Percentiles rank a stretch among this genome's conserved stretches.
phyloP scores from a whole-genome alignment of 2,797 vertebrate genomes.

The Crossoptilon crossoptilon region DNA sequence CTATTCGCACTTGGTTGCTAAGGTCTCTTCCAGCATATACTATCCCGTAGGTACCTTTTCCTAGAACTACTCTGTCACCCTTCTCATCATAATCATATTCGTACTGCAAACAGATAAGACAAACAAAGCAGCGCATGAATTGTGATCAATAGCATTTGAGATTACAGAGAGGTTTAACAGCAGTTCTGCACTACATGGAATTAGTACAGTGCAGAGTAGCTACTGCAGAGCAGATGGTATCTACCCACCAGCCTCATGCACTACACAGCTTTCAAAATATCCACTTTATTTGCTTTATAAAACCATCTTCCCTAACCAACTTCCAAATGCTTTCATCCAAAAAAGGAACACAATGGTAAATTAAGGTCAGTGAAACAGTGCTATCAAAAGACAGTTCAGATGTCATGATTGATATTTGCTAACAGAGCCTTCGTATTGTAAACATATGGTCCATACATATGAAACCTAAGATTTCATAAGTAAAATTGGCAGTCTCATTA shows the following conservation, averaged over 20 bases:
- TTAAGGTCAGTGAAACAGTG: neutral
- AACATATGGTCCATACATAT: neutral
- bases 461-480: neutral
- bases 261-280: neutral
- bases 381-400: neutral
- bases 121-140: constrained; percentile 9
- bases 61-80: constrained; percentile 81
- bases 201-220: neutral
- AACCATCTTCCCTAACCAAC: neutral
- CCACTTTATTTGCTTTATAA: neutral
- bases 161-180: neutral
- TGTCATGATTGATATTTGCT: neutral
- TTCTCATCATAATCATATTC: constrained; percentile 83
- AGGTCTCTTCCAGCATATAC: constrained; percentile 86
- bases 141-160: neutral
- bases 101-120: constrained; percentile 77
- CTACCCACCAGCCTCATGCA: neutral
- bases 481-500: neutral
- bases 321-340: neutral
- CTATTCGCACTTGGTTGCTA: constrained; percentile 85
- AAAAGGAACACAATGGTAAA: neutral
- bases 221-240: neutral
- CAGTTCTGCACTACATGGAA: neutral
- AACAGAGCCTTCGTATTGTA: neutral
- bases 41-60: constrained; percentile 83